Conservation (phyloP, 2,797 vertebrate genomes). For the Leptodactylus fallax region DNA sequence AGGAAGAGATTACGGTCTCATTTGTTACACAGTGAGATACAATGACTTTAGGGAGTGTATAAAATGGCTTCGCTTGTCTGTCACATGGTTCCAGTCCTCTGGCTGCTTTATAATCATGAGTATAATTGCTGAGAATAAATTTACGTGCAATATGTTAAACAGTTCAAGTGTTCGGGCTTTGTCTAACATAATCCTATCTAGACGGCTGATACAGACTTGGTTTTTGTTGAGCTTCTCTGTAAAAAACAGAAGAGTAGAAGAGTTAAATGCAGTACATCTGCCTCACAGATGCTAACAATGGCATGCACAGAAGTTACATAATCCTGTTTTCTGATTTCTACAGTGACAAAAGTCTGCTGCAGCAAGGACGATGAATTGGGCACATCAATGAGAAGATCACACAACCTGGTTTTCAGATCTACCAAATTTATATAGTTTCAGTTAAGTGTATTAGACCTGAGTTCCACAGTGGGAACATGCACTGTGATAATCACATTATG, state of each 20-base stretch:
- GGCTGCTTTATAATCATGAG: slow-evolving; percentile 35
- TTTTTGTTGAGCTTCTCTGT: not conserved
- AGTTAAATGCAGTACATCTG: slow-evolving; percentile 71
- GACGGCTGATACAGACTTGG: not conserved
- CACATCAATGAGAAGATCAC: not conserved
- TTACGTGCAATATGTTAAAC: slow-evolving; percentile 37
- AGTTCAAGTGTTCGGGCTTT: slow-evolving; percentile 10
- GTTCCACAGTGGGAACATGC: too few relatives aligned
- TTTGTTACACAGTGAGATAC: slow-evolving; percentile 52
- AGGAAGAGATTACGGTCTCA: slow-evolving; percentile 41
- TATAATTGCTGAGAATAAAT: slow-evolving; percentile 39
- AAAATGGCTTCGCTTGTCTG: slow-evolving; percentile 46
- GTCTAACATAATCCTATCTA: slow-evolving; percentile 4
- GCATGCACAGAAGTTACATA: slow-evolving; percentile 74
- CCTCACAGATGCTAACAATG: slow-evolving; percentile 73
- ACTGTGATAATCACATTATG: too few relatives aligned
- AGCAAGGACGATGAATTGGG: not conserved
- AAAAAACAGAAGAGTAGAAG: slow-evolving; percentile 21
- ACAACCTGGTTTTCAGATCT: not conserved
- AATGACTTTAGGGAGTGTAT: slow-evolving; percentile 44
- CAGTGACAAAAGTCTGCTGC: slow-evolving; percentile 43
- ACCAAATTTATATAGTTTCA: not conserved
- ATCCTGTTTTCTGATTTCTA: slow-evolving; percentile 59
- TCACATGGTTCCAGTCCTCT: slow-evolving; percentile 17
- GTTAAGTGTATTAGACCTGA: not conserved